phyloP scores from a whole-genome alignment of 2,797 vertebrate species.

The Calcarius lapponicus region DNA sequence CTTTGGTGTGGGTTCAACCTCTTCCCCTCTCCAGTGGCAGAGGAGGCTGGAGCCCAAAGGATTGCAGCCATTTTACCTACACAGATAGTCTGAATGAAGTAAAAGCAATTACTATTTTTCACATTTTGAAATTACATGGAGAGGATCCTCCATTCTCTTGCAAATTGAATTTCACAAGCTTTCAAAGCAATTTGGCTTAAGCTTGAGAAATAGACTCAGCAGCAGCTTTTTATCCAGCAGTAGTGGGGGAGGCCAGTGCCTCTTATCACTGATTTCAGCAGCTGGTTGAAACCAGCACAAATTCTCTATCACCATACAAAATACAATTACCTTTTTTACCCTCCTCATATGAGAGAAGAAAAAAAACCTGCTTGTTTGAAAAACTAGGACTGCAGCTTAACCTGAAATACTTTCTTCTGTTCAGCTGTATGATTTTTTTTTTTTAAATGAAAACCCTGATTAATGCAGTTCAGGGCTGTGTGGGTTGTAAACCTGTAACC shows the following conservation, averaged over 20 bases:
- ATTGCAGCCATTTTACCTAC: neutral
- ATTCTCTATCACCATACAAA: constrained; percentile 13
- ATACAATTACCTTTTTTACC: neutral
- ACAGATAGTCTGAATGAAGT: neutral
- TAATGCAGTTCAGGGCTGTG: neutral
- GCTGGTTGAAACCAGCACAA: constrained; percentile 25
- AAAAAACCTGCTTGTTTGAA: constrained; percentile 7
- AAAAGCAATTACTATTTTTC: constrained; percentile 58
- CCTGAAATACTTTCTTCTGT: neutral
- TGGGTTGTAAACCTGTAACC: neutral
- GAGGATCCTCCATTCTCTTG: constrained; percentile 49
- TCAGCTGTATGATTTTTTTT: neutral
- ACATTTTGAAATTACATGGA: constrained; percentile 56
- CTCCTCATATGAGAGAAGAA: neutral
- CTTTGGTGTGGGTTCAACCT: neutral
- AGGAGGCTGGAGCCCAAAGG: neutral
- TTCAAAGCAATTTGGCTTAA: constrained; percentile 58
- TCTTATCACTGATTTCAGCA: constrained; percentile 34
- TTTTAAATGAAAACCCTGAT: neutral
- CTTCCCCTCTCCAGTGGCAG: neutral
- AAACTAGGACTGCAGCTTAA: constrained; percentile 18
- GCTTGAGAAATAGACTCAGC: constrained; percentile 44
- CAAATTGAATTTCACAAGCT: constrained; percentile 62
- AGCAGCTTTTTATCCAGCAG: neutral
- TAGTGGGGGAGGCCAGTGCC: neutral